phyloP scores from a whole-genome alignment of 2,888 invertebrate species.

The Lypha dubia region DNA sequence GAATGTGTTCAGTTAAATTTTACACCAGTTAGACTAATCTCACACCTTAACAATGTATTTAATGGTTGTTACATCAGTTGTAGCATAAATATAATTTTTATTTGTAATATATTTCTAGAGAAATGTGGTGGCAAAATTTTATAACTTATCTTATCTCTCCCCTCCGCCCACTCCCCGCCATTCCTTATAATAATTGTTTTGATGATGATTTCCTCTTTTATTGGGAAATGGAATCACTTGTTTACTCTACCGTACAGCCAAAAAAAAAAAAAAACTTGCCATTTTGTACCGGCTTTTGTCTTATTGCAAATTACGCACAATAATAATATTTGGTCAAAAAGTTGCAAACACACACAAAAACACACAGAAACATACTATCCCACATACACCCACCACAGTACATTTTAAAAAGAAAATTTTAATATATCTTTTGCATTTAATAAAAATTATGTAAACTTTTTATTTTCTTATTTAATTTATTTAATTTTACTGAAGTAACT shows the following conservation, averaged over 20 bases:
- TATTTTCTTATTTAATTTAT: too few species aligned
- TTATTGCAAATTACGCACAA: conserved; percentile 65
- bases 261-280: conserved; percentile 41
- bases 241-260: neutral
- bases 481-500: conserved; percentile 47
- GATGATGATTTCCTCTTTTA: conserved; percentile 21
- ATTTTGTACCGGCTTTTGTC: conserved; percentile 41
- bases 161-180: neutral
- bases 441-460: conserved; percentile 66
- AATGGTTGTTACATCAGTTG: too few species aligned
- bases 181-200: conserved; percentile 39
- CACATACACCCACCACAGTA: neutral
- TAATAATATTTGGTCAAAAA: conserved; percentile 65
- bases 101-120: neutral
- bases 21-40: too few species aligned
- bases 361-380: neutral
- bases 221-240: too few species aligned
- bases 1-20: too few species aligned
- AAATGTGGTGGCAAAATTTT: neutral
- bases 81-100: neutral
- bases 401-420: neutral
- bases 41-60: too few species aligned
- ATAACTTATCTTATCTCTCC: too few species aligned
- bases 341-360: neutral
- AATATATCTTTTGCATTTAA: conserved; percentile 50